A percentile compares a stretch with the other conserved stretches of the same genome.
Evolutionary conservation across 2,888 invertebrate species (phyloP).

Genomic region (Xanthostigma xanthostigma): DNA sequence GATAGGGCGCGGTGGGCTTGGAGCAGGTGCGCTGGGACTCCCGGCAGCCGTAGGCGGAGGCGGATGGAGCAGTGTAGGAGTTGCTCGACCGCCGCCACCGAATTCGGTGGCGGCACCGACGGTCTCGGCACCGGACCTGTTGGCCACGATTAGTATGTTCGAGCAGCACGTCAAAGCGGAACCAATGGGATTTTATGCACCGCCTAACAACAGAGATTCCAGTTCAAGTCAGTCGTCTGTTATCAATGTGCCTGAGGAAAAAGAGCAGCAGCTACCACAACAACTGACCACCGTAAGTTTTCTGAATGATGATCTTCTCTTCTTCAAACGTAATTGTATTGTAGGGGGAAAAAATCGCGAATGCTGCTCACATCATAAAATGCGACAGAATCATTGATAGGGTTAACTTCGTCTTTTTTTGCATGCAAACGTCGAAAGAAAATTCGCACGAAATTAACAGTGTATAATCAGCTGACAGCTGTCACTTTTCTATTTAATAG

Average conservation of each 20-base stretch:
- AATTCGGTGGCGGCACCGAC: slow-evolving; percentile 36
- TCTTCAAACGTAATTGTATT: too few species aligned
- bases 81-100: background rate
- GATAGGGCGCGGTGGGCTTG: slow-evolving; percentile 22
- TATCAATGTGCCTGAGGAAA: background rate
- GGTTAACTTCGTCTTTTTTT: too few species aligned
- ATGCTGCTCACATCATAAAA: too few species aligned
- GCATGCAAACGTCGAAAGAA: too few species aligned
- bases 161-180: slow-evolving; percentile 56
- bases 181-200: slow-evolving; percentile 43
- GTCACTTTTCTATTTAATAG: too few species aligned
- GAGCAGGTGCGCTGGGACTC: slow-evolving; percentile 21
- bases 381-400: too few species aligned
- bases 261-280: background rate
- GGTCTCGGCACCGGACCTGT: slow-evolving; percentile 45
- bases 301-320: background rate
- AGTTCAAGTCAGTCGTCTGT: background rate
- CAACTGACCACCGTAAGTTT: background rate
- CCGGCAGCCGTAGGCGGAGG: slow-evolving; percentile 7
- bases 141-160: slow-evolving; percentile 50
- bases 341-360: too few species aligned
- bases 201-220: slow-evolving; percentile 9
- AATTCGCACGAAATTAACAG: too few species aligned
- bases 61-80: background rate
- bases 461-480: too few species aligned